Evolutionary conservation across 2,888 invertebrate genomes (phyloP), one percentile per base, ranked within the genome.

Genomic region (Falcaria lacertinaria): DNA sequence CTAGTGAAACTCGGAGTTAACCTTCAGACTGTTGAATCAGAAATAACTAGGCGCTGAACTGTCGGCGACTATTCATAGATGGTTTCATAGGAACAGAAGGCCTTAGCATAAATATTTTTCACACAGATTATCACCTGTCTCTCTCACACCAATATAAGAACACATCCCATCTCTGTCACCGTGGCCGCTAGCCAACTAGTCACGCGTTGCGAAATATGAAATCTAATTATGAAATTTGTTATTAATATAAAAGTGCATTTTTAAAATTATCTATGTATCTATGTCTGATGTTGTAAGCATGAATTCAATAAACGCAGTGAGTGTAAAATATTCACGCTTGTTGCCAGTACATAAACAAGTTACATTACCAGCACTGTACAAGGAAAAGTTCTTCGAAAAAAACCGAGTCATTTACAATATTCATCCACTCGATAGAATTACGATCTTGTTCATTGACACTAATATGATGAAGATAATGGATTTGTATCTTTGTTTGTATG

Each of bases 81-180:
- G 64, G 69, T 77, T 75, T 75, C 80, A 75, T 77, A 78, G 78
- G 71, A 73, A 80, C 77, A 70, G 74, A 75, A 80, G 85, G 80
- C 84, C 86, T 86, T 85, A 87, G 74, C 85, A 86, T 84, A 85
- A 86, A 88, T 88, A 87, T 87, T 88, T 88, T 88, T 87, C 86
- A 80, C 83, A 82, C 81, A 84, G 78, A 80, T 78, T 80, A 80
- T 85, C 73, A 81, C 79, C 79, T 82, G 79, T 83, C 82, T 68
- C 74, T 54, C 62, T 88, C 79, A 56, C 74, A 80, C 87, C 72
- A 67, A 52, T 67, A 68, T 66, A 69, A 64, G 65, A 64, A 44
- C 62, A 50, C 71, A 80, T 76, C 59, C 71, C 64, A 72, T 86
- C 85, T 74, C 82, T 59, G 55, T 76, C 68, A 43, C 47, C 58